Conservation (phyloP, 1,140 invertebrate genomes). For the Platorchestia sp. region DNA sequence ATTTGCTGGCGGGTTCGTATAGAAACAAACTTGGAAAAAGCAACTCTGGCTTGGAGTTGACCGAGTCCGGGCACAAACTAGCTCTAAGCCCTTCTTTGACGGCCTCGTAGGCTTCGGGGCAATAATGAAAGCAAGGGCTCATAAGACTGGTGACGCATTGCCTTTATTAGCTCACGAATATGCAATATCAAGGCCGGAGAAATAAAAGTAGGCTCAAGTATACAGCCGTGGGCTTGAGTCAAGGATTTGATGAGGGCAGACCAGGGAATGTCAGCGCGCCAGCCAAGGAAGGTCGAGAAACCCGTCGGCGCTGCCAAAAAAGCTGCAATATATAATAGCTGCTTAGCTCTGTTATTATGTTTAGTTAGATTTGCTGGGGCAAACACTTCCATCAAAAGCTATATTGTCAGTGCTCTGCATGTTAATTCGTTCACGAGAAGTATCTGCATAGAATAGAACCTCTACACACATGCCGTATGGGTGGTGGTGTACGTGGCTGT, state of each 20-base stretch:
- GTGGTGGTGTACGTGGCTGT: too few relatives aligned
- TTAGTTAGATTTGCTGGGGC: background rate
- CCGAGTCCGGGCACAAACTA: background rate
- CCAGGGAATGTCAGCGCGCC: background rate
- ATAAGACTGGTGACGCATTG: conserved; percentile 19
- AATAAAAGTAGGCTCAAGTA: conserved; percentile 17
- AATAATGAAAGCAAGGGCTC: conserved; percentile 3
- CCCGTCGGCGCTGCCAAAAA: background rate
- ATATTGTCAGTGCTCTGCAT: background rate
- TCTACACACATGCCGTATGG: too few relatives aligned
- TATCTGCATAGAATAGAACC: too few relatives aligned
- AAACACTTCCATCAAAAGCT: background rate
- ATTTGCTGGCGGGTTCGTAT: background rate
- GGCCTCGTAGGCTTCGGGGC: background rate
- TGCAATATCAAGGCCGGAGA: conserved; percentile 13
- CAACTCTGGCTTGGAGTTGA: background rate
- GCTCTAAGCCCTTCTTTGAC: background rate
- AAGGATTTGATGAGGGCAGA: background rate
- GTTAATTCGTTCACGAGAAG: background rate
- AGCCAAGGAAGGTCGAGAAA: background rate
- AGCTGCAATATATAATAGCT: background rate
- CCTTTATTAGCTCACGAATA: conserved; percentile 32
- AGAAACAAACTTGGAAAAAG: background rate
- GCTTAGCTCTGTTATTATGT: background rate
- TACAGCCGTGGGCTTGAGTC: background rate